Conservation (phyloP, 2,113 vertebrate species). For the Echinops telfairi region DNA sequence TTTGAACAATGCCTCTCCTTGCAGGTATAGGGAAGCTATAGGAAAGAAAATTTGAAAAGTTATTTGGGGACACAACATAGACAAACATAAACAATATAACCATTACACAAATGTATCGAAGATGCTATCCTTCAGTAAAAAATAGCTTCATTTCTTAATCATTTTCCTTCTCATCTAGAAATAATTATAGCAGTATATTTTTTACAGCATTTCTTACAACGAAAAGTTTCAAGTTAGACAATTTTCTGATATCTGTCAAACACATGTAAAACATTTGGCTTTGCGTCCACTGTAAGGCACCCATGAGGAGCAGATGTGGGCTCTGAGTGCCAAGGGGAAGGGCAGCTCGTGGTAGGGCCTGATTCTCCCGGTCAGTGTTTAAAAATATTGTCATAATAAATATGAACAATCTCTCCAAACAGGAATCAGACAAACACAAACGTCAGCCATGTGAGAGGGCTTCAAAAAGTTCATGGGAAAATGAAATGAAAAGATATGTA, state of each 20-base stretch:
- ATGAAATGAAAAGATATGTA: too few relatives aligned
- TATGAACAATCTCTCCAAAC: constrained; percentile 41
- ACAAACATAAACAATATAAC: not conserved
- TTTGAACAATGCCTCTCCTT: not conserved
- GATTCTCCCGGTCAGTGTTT: not conserved
- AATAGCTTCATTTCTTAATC: constrained; percentile 61
- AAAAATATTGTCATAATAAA: constrained; percentile 13
- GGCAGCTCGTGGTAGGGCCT: not conserved
- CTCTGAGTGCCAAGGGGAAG: not conserved
- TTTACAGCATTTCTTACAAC: constrained; percentile 20
- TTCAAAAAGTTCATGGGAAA: too few relatives aligned
- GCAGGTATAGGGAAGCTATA: not conserved
- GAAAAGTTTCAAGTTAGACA: constrained; percentile 45
- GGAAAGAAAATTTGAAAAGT: constrained; percentile 16
- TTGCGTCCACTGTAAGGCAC: not conserved
- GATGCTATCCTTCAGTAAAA: constrained; percentile 33
- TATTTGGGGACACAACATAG: not conserved
- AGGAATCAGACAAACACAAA: constrained; percentile 39
- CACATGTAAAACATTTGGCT: constrained; percentile 17
- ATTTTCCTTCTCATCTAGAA: not conserved
- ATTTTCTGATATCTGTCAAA: constrained; percentile 37
- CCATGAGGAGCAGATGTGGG: not conserved
- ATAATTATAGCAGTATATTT: not conserved
- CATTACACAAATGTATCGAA: constrained; percentile 10
- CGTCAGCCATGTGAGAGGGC: not conserved